A percentile compares a stretch with the other conserved stretches of the same genome.
Evolutionary conservation across 2,113 vertebrate species (phyloP).

Genomic region (Cyanistes caeruleus): DNA sequence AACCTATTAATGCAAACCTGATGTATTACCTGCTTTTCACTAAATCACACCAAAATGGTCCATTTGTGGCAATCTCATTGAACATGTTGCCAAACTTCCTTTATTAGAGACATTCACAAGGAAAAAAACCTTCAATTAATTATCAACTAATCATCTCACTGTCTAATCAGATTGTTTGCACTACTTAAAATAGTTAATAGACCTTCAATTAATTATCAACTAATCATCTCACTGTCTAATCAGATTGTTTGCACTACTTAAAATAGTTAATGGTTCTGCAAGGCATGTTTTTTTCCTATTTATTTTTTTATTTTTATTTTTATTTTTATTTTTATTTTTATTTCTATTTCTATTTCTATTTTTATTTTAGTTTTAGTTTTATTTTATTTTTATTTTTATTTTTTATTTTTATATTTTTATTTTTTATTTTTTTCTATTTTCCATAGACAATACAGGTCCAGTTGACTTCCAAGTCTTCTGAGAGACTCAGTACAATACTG

Average conservation of each 20-base stretch:
- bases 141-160: background rate
- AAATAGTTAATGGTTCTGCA: background rate
- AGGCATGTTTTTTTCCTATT: background rate
- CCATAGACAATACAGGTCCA: background rate
- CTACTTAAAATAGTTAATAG: background rate
- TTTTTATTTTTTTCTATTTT: background rate
- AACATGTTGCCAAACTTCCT: background rate
- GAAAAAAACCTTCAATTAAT: background rate
- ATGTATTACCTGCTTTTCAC: background rate
- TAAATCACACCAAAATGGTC: background rate
- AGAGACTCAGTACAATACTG: background rate
- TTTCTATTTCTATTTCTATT: background rate
- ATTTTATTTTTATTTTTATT: background rate
- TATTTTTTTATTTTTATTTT: background rate
- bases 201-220: background rate
- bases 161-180: background rate
- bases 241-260: background rate
- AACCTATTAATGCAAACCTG: slow-evolving; percentile 7
- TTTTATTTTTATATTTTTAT: background rate
- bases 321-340: background rate
- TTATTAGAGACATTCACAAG: background rate
- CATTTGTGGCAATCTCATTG: background rate
- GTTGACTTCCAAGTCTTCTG: background rate
- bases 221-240: background rate
- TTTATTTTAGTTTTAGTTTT: no score